Percentiles rank a stretch among this genome's conserved stretches.
These are phyloP conservation scores for Apeira syringaria DNA, from an alignment of 2,888 invertebrate genomes.

Conservation along the genomic window DNA sequence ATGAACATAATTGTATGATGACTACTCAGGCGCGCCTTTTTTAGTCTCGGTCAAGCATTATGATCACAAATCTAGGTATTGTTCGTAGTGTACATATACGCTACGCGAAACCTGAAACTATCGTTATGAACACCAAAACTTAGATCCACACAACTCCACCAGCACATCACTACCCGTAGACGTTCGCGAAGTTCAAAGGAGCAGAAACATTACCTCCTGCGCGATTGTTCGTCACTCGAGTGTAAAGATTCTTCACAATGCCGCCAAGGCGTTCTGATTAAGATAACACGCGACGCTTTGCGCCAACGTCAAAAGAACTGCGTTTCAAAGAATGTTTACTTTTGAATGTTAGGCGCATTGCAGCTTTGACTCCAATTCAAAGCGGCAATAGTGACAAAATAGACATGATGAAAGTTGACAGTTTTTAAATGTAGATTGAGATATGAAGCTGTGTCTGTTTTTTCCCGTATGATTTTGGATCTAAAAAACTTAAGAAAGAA, in stretches of 20 bases:
- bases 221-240: slow-evolving; percentile 44
- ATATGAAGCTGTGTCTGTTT: too few relatives aligned
- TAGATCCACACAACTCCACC: neutral
- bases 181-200: slow-evolving; percentile 48
- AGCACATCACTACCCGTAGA: slow-evolving; percentile 17
- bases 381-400: slow-evolving; percentile 1
- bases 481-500: too few relatives aligned
- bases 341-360: slow-evolving; percentile 43
- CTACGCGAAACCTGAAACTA: too few relatives aligned
- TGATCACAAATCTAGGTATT: neutral
- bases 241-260: slow-evolving; percentile 59
- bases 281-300: slow-evolving; percentile 63
- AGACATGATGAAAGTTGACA: too few relatives aligned
- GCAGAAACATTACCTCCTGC: slow-evolving; percentile 59
- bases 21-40: too few relatives aligned
- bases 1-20: too few relatives aligned
- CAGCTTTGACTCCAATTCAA: slow-evolving; percentile 25
- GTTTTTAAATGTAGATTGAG: too few relatives aligned
- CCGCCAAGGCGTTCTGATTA: slow-evolving; percentile 63
- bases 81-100: neutral
- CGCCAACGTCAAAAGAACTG: slow-evolving; percentile 47
- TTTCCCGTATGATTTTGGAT: too few relatives aligned
- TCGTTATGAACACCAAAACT: too few relatives aligned
- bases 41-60: neutral
- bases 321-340: slow-evolving; percentile 55